Evolutionary conservation across 2,888 invertebrate species (phyloP).

Genomic region (Dorcus parallelipipedus): DNA sequence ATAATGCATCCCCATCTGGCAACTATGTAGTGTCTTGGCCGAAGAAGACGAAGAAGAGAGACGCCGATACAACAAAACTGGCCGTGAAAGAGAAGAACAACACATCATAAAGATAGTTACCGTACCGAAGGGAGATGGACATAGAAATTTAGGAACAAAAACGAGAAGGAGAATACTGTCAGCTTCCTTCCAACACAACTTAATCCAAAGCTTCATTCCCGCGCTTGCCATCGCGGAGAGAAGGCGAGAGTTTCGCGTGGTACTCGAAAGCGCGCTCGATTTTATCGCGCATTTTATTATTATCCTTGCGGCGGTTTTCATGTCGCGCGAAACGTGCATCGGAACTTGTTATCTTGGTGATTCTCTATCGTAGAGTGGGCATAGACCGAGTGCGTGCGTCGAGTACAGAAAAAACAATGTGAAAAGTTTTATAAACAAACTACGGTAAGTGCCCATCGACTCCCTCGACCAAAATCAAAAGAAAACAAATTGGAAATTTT

Average conservation of each 20-base stretch:
- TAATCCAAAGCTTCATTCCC: conserved; percentile 42
- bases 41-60: conserved; percentile 30
- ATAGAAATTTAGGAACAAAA: conserved; percentile 9
- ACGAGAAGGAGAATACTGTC: conserved; percentile 33
- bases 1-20: conserved; percentile 35
- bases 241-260: conserved; percentile 22
- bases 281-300: neutral
- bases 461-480: conserved; percentile 8
- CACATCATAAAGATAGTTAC: conserved; percentile 32
- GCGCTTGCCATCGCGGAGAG: conserved; percentile 31
- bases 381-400: neutral
- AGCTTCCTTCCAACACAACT: conserved; percentile 46
- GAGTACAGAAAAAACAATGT: conserved; percentile 14
- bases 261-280: neutral
- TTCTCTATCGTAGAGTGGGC: neutral
- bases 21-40: conserved; percentile 4
- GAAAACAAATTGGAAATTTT: neutral
- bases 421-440: conserved; percentile 9
- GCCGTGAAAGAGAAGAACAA: conserved; percentile 34
- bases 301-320: too few relatives aligned
- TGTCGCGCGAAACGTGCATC: neutral
- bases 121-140: conserved; percentile 21
- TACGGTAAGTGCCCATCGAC: conserved; percentile 16
- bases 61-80: conserved; percentile 23
- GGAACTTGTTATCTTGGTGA: neutral